Base-by-base conservation (phyloP, 1,140 invertebrate genomes). In the Anadara kagoshimensis region DNA sequence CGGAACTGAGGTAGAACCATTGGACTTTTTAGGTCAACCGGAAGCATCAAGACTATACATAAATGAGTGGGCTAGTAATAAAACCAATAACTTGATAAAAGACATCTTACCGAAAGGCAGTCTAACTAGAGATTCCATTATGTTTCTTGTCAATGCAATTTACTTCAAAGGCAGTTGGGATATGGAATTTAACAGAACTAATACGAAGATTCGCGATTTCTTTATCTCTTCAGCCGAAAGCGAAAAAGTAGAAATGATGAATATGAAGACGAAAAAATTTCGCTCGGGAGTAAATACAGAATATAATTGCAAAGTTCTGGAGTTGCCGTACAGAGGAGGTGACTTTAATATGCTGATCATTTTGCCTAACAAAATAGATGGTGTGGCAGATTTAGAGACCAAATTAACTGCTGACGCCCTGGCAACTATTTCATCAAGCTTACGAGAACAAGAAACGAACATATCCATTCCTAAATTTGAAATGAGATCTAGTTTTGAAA, bases 281-380 rank as follows among this genome's bases (percentile, higher is more conserved):
- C 47, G 64, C 7, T 64, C 70, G 26, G 47, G 22, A 0, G 47
- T 72, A 90, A 0, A 94, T 92, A 94, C 91, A n/a, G n/a, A n/a
- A n/a, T n/a, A n/a, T n/a, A n/a, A n/a, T n/a, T n/a, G n/a, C n/a
- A n/a, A n/a, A n/a, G 92, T 94, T 36, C 80, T 95, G 44, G 93
- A 91, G 5, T 81, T 96, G 3, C 94, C 94, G 0, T 96, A 95
- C 81, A 92, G 93, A 83, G 92, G 92, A 1, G 86, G 83, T 14
- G 86, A 85, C 10, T 43, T 88, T 12, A 83, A 81, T 72, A 94
- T 96, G 93, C 93, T 94, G 63, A 93, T 97, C 36, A 84, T 98
- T 0, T 88, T 94, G 29, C 94, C 94, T 0, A 88, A 87, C 36
- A 57, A 78, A 22, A 54, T 76, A n/a, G 78, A 84, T 10, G 87